Evolutionary conservation across 2,113 vertebrate genomes (phyloP), one percentile per base, ranked within the genome.

Genomic region (Talpa occidentalis): DNA sequence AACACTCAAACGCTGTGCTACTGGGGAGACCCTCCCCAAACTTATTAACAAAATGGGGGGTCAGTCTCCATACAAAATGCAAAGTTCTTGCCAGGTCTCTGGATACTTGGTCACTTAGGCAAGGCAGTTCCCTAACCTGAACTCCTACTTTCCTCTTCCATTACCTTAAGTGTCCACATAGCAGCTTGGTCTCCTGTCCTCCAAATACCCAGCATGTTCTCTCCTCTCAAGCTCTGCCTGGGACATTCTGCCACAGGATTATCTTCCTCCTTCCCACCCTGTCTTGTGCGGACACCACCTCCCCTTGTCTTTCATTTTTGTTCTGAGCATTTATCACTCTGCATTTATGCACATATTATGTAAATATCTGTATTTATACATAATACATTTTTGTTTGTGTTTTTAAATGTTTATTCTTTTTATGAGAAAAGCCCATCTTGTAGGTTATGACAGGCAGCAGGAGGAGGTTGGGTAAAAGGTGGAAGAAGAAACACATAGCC

Each of bases 81-180:
- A 26, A 64, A 66, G n/a, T 69, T 28, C 49, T 37, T 15, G 47
- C 17, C 2, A 1, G 19, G 1, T 22, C 35, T 12, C 14, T 3
- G 2, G 8, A 64, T 42, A n/a, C 44, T 56, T 8, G 15, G 5
- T 8, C 7, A 10, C 26, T 35, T 10, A 2, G 44, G 10, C 10
- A 15, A 0, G n/a, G 22, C 59, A 62, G 30, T 24, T 0, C 3
- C 64, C 62, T 49, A 32, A 17, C 22, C 35, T 11, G 42, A 80
- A 9, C 6, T 30, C 22, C 14, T 35, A 35, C 22, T 19, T 11
- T 6, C 62, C 67, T 54, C 10, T 5, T 0, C 0, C 40, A 0
- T 6, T 37, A 56, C 56, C 28, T 1, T 2, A 10, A 5, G 17
- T 19, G 47, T 47, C 22, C 3, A 6, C 17, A 1, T 30, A 3